A percentile compares a stretch with the other conserved stretches of the same genome.
These are phyloP conservation scores for Paragorgia papillata DNA, from an alignment of 92 coral and sea anemone genomes.

Conservation along the genomic window DNA sequence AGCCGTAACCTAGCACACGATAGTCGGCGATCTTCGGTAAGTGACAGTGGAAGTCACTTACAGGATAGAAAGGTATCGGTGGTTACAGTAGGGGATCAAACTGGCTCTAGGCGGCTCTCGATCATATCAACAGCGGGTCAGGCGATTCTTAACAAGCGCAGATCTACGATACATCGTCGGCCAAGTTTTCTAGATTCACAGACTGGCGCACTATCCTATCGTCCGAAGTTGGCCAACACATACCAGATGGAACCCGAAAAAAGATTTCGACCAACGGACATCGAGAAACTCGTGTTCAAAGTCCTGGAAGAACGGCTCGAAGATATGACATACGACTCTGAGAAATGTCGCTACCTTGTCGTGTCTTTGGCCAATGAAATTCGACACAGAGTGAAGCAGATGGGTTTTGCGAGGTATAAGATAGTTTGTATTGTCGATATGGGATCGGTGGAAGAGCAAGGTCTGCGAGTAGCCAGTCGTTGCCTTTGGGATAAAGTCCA, in stretches of 20 bases:
- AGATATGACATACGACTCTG: conserved; percentile 65
- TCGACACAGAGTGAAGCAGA: conserved; percentile 71
- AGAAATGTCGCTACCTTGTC: conserved; percentile 63
- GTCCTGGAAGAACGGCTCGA: conserved; percentile 65
- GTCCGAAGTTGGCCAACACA: conserved; percentile 72
- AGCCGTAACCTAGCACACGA: conserved; percentile 28
- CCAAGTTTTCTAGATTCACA: conserved; percentile 23
- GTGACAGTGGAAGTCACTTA: conserved; percentile 36
- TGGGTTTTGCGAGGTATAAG: conserved; percentile 87
- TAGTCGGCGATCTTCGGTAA: conserved; percentile 38
- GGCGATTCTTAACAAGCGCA: conserved; percentile 42
- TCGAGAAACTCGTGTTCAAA: conserved; percentile 66
- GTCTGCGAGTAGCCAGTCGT: conserved; percentile 80
- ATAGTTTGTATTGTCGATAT: conserved; percentile 85
- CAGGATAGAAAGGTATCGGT: conserved; percentile 41
- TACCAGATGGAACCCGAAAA: conserved; percentile 72
- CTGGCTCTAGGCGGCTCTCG: conserved; percentile 52
- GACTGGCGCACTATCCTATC: conserved; percentile 30
- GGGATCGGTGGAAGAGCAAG: conserved; percentile 81
- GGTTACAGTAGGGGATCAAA: conserved; percentile 37
- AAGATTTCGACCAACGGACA: conserved; percentile 70
- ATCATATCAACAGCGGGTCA: conserved; percentile 59
- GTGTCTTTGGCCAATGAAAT: conserved; percentile 81
- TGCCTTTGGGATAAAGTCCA: conserved; percentile 84
- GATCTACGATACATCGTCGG: conserved; percentile 53